Conservation (phyloP, 2,888 invertebrate genomes). For the Bursaphelenchus okinawaensis region DNA sequence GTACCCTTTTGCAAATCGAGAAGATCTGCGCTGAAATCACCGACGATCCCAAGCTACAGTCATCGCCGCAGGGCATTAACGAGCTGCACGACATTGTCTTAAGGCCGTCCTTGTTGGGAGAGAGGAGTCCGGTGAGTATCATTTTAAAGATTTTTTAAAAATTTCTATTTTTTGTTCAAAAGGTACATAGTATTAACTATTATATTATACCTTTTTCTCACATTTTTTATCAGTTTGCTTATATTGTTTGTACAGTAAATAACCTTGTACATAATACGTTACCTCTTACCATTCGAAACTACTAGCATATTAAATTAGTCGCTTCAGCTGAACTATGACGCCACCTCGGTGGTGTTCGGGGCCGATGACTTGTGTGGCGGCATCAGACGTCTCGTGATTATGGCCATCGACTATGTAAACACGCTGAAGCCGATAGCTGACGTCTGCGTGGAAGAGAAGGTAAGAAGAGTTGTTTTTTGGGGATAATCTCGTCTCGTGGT, state of each 20-base stretch:
- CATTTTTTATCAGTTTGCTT: not conserved
- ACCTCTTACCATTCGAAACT: not conserved
- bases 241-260: not conserved
- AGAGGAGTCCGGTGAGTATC: constrained; percentile 29
- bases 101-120: constrained; percentile 32
- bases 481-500: not conserved
- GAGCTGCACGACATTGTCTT: constrained; percentile 24
- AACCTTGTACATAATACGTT: not conserved
- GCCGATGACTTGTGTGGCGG: constrained; percentile 18
- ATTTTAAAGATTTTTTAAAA: not conserved
- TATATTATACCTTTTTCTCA: too few relatives aligned
- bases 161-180: not conserved
- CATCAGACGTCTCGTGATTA: constrained; percentile 37
- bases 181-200: too few relatives aligned
- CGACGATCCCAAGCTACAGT: constrained; percentile 19
- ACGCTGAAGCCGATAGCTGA: constrained; percentile 55
- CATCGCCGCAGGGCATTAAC: constrained; percentile 2
- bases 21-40: constrained; percentile 36
- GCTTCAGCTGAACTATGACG: constrained; percentile 44
- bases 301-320: not conserved
- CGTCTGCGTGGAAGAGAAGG: constrained; percentile 43
- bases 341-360: constrained; percentile 19
- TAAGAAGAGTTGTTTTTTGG: constrained; percentile 22
- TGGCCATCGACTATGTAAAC: constrained; percentile 51
- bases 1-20: constrained; percentile 49